Conservation (phyloP, 2,888 invertebrate species). For the Drepana falcataria region DNA sequence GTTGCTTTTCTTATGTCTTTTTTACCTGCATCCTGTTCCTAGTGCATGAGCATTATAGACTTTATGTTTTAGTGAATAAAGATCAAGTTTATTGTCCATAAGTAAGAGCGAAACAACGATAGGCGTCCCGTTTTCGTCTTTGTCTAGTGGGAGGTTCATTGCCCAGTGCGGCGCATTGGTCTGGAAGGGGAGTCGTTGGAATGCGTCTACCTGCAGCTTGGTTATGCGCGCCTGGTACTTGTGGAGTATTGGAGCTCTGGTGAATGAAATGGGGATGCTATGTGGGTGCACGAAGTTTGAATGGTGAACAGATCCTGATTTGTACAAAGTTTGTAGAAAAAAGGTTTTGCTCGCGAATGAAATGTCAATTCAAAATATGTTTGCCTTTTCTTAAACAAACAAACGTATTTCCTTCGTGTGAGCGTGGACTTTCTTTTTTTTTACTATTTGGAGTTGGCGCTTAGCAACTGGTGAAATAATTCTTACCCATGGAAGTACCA, state of each 20-base stretch:
- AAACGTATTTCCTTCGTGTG: no score
- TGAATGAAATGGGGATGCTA: constrained; percentile 9
- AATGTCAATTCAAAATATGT: no score
- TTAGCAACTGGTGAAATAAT: no score
- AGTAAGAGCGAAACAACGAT: constrained; percentile 29
- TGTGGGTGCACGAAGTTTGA: background rate
- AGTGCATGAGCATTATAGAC: constrained; percentile 11
- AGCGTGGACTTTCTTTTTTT: no score
- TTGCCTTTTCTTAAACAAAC: no score
- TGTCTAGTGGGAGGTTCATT: constrained; percentile 48
- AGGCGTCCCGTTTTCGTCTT: constrained; percentile 60
- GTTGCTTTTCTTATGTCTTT: constrained; percentile 34
- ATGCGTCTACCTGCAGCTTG: constrained; percentile 44
- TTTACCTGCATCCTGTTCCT: constrained; percentile 37
- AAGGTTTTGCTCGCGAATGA: no score
- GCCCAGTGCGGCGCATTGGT: constrained; percentile 50
- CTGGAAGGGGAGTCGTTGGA: constrained; percentile 48
- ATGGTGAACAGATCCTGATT: no score
- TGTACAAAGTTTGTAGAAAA: no score
- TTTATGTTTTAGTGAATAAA: constrained; percentile 10
- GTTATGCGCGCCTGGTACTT: constrained; percentile 56
- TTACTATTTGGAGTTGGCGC: no score
- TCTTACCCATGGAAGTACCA: no score
- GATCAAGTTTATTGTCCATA: constrained; percentile 7
- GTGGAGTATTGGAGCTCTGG: constrained; percentile 59